Conservation (phyloP, 1,140 invertebrate species). For the Planococcus citri region DNA sequence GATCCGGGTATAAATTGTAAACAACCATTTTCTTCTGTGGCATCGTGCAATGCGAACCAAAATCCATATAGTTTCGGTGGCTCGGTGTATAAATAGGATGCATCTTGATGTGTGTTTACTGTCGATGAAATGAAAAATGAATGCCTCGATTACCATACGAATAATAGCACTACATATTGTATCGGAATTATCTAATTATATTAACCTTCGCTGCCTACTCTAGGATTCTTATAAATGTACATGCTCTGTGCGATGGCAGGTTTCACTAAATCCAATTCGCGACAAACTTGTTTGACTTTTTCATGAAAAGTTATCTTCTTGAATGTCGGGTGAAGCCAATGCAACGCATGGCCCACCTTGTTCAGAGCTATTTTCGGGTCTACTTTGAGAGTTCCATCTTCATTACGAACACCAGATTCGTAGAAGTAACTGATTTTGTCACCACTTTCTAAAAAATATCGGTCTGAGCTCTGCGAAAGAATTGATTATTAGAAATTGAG, state of each 20-base stretch:
- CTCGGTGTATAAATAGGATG: conserved; percentile 70
- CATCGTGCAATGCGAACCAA: conserved; percentile 91
- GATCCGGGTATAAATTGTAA: conserved; percentile 84
- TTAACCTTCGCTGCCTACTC: conserved; percentile 81
- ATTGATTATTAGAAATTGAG: no score
- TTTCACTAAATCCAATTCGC: conserved; percentile 55
- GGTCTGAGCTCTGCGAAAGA: conserved; percentile 53
- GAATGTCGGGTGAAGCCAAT: conserved; percentile 71
- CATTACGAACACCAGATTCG: conserved; percentile 67
- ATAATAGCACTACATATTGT: no score
- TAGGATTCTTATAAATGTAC: conserved; percentile 96
- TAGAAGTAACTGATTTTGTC: conserved; percentile 90
- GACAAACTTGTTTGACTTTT: conserved; percentile 62
- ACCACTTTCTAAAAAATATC: conserved; percentile 85
- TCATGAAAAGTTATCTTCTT: conserved; percentile 68
- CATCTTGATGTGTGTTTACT: conserved; percentile 64
- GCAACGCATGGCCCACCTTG: conserved; percentile 85
- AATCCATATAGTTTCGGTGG: conserved; percentile 59
- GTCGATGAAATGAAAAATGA: no score
- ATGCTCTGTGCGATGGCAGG: conserved; percentile 88
- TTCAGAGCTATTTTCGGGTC: conserved; percentile 57
- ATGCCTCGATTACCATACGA: no score
- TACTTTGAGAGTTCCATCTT: conserved; percentile 59
- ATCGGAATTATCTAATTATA: no score
- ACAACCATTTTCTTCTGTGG: conserved; percentile 85